Evolutionary conservation across 2,888 invertebrate species (phyloP).

Genomic region (Folsomia candida): DNA sequence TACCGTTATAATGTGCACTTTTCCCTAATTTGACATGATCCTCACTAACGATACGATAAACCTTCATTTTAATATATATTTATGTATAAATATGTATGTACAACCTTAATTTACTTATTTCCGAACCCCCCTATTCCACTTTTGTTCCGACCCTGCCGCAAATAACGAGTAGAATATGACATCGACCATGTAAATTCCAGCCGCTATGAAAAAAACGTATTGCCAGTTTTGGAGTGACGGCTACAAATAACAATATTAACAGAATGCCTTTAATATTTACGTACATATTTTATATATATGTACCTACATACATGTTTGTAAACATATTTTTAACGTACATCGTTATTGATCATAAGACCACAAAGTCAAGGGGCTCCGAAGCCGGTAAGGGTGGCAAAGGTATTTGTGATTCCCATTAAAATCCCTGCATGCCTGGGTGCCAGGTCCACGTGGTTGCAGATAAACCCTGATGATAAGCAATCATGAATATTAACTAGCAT

Average conservation of each 20-base stretch:
- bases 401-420: constrained; percentile 87
- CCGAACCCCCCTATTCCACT: constrained; percentile 55
- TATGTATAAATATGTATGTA: no score
- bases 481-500: no score
- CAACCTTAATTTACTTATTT: no score
- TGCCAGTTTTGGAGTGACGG: constrained; percentile 84
- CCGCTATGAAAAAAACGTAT: constrained; percentile 81
- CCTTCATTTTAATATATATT: no score
- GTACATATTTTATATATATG: no score
- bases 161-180: constrained; percentile 76
- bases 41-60: no score
- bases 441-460: constrained; percentile 72
- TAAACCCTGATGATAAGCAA: no score
- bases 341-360: constrained; percentile 69
- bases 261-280: no score
- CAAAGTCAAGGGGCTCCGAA: constrained; percentile 80
- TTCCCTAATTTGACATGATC: no score
- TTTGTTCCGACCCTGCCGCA: constrained; percentile 73
- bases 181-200: constrained; percentile 73
- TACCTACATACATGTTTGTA: no score
- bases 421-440: constrained; percentile 87
- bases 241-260: constrained; percentile 58
- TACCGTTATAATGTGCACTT: no score
- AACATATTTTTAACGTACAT: no score
- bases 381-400: constrained; percentile 80